Evolutionary conservation across 2,888 invertebrate genomes (phyloP).

Genomic region (Carterocephalus palaemon): DNA sequence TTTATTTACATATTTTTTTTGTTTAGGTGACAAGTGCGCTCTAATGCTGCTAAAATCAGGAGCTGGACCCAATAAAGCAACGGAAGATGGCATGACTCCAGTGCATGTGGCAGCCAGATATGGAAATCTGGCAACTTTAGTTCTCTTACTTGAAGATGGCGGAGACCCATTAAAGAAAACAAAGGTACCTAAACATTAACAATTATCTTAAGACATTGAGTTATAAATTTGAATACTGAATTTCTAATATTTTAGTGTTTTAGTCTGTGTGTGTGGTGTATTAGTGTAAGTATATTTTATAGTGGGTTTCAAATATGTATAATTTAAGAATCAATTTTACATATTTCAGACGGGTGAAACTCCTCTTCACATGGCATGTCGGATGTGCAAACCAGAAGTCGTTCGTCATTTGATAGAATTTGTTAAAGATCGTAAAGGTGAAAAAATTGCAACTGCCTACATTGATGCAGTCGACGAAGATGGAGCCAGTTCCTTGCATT

Average conservation of each 20-base stretch:
- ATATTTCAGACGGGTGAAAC: conserved; percentile 91
- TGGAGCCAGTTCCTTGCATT: conserved; percentile 96
- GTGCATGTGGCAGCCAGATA: conserved; percentile 96
- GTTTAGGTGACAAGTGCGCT: conserved; percentile 84
- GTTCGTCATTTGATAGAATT: conserved; percentile 91
- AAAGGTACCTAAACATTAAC: conserved; percentile 79
- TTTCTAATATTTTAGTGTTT: conserved; percentile 1
- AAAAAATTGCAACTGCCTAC: conserved; percentile 88
- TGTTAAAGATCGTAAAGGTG: conserved; percentile 86
- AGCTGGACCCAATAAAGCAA: conserved; percentile 96
- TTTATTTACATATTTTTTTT: too few relatives aligned
- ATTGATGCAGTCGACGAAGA: conserved; percentile 94
- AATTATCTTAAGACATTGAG: too few relatives aligned
- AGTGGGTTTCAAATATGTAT: too few relatives aligned
- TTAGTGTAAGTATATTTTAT: too few relatives aligned
- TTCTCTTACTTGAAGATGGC: conserved; percentile 93
- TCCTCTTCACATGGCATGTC: conserved; percentile 95
- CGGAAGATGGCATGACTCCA: conserved; percentile 97
- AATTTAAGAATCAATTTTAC: too few relatives aligned
- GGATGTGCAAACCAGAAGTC: conserved; percentile 90
- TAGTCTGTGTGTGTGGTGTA: too few relatives aligned
- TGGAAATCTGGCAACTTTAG: conserved; percentile 92
- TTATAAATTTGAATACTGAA: too few relatives aligned
- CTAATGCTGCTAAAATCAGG: conserved; percentile 98
- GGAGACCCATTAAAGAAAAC: conserved; percentile 96